phyloP scores from a whole-genome alignment of 2,888 invertebrate genomes.

The Antheraea yamamai region DNA sequence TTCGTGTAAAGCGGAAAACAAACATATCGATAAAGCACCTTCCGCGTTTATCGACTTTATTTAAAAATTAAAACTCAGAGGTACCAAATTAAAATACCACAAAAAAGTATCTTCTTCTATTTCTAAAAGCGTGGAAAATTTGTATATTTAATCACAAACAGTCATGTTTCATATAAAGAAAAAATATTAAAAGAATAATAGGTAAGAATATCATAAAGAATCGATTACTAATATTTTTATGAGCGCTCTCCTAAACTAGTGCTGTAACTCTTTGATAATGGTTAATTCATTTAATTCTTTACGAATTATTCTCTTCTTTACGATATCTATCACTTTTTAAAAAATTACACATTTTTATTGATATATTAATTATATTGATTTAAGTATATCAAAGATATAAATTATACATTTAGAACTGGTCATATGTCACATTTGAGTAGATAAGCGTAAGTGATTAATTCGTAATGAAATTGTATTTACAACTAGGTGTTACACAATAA shows the following conservation, averaged over 20 bases:
- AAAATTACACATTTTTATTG: neutral
- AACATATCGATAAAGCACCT: too few relatives aligned
- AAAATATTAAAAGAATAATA: too few relatives aligned
- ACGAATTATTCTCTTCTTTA: neutral
- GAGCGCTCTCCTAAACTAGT: neutral
- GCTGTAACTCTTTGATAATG: neutral
- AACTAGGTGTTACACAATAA: slow-evolving; percentile 22
- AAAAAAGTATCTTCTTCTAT: neutral
- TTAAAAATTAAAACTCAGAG: neutral
- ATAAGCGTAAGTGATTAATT: slow-evolving; percentile 16
- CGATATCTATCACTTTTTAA: neutral
- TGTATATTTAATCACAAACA: too few relatives aligned
- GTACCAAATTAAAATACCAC: neutral
- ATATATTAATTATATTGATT: neutral
- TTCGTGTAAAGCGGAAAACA: too few relatives aligned
- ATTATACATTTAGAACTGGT: neutral
- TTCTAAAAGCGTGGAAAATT: too few relatives aligned
- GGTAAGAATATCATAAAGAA: too few relatives aligned
- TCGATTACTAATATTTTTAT: too few relatives aligned
- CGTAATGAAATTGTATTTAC: slow-evolving; percentile 22
- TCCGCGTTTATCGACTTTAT: neutral
- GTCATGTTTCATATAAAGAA: too few relatives aligned
- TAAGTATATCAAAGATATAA: neutral
- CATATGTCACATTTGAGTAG: neutral
- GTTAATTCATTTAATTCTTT: neutral